Percentiles rank a stretch among this genome's conserved stretches.
These are phyloP conservation scores for Rynchops niger DNA, from an alignment of 2,113 vertebrate species.

Conservation along the genomic window DNA sequence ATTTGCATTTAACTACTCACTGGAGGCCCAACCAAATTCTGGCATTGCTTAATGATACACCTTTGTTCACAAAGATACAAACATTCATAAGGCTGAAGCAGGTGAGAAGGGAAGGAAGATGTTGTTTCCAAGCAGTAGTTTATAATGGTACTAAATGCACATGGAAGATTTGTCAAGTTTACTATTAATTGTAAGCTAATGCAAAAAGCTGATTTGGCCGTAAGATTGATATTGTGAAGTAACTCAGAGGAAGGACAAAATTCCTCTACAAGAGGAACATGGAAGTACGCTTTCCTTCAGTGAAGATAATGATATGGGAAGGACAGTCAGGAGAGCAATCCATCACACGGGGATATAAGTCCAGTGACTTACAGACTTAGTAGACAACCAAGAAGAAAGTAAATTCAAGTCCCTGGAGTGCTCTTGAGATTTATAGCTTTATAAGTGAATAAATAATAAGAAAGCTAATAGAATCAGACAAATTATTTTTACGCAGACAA, in stretches of 20 bases:
- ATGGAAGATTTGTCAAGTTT: not conserved
- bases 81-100: not conserved
- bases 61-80: not conserved
- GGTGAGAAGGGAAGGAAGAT: not conserved
- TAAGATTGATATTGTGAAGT: not conserved
- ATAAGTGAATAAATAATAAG: not conserved
- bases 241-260: not conserved
- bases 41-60: not conserved
- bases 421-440: conserved; percentile 17
- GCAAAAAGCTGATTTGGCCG: not conserved
- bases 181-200: not conserved
- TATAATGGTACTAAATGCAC: not conserved
- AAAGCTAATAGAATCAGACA: not conserved
- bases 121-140: not conserved
- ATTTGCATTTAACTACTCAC: not conserved
- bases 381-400: not conserved
- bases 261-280: not conserved
- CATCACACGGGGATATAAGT: not conserved
- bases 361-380: not conserved
- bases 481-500: not conserved
- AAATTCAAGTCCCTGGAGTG: not conserved
- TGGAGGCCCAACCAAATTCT: not conserved
- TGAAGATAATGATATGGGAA: not conserved
- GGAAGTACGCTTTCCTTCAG: not conserved
- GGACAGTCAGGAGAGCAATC: not conserved